A percentile compares a stretch with the other conserved stretches of the same genome.
These are phyloP conservation scores for Alaudala cheleensis DNA, from an alignment of 2,113 vertebrate species.

Conservation along the genomic window DNA sequence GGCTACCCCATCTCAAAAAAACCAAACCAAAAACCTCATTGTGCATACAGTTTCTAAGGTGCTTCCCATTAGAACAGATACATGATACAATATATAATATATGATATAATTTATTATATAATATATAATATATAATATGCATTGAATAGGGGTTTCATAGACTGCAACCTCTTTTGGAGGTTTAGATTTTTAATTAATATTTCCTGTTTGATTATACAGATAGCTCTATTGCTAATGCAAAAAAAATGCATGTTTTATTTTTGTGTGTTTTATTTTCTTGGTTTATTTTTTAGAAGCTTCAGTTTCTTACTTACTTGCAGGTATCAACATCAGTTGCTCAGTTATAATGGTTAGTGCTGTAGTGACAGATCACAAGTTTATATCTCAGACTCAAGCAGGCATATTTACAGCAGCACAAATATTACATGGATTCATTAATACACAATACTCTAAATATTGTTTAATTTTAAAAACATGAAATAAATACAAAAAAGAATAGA, in stretches of 20 bases:
- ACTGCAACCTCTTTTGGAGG: neutral
- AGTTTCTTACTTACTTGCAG: neutral
- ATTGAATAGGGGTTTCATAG: neutral
- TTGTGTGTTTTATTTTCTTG: neutral
- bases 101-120: neutral
- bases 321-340: neutral
- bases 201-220: neutral
- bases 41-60: neutral
- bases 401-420: neutral
- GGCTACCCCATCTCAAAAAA: accelerated
- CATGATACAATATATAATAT: neutral
- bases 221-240: neutral
- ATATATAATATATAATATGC: too few species aligned
- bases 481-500: neutral
- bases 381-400: neutral
- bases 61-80: neutral
- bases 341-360: neutral
- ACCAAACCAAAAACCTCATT: neutral
- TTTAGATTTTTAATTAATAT: neutral
- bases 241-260: neutral
- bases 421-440: neutral
- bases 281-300: neutral
- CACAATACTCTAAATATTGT: neutral
- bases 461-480: neutral
- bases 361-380: neutral